These are phyloP conservation scores for Acronicta alni DNA, from an alignment of 2,888 invertebrate species.

Conservation along the genomic window DNA sequence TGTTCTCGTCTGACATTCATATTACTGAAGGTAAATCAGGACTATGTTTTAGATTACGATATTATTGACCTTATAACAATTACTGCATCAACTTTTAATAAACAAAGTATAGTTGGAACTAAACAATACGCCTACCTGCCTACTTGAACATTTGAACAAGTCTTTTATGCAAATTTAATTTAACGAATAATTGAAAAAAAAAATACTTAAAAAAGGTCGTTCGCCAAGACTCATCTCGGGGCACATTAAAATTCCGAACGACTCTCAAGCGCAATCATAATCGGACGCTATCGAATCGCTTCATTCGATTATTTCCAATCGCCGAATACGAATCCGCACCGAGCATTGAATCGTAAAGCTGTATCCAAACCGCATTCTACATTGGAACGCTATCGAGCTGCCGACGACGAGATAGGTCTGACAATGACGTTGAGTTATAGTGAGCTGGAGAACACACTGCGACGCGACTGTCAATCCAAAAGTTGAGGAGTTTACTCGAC, in stretches of 20 bases:
- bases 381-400: conserved; percentile 46
- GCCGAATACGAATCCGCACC: conserved; percentile 40
- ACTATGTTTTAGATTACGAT: too few species aligned
- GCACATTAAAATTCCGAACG: conserved; percentile 22
- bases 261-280: conserved; percentile 32
- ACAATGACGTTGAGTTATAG: conserved; percentile 48
- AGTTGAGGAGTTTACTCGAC: neutral
- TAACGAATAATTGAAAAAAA: neutral
- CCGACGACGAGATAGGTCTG: conserved; percentile 40
- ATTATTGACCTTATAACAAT: too few species aligned
- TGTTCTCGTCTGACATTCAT: too few species aligned
- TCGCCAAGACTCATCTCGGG: neutral
- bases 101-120: too few species aligned
- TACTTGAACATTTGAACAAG: neutral
- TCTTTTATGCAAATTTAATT: neutral
- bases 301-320: conserved; percentile 45
- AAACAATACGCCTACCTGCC: too few species aligned
- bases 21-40: too few species aligned
- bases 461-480: neutral
- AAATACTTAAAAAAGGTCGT: neutral
- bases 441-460: neutral
- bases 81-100: too few species aligned
- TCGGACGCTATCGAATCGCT: conserved; percentile 30
- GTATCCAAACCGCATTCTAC: conserved; percentile 48
- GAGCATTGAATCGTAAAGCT: conserved; percentile 53